Evolutionary conservation across 2,888 invertebrate species (phyloP).

Genomic region (Elgonia sp.): DNA sequence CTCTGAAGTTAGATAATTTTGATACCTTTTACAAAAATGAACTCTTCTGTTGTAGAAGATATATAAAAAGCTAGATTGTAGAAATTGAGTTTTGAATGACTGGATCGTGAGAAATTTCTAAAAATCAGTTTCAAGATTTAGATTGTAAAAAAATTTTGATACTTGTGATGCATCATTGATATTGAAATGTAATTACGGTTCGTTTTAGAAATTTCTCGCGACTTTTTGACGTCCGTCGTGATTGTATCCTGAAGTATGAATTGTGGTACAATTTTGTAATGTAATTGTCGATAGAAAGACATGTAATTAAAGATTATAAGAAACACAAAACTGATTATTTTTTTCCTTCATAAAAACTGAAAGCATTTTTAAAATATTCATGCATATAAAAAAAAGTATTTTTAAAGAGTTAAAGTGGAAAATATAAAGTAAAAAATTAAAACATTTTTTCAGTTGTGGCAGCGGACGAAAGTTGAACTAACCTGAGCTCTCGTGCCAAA

Average conservation of each 20-base stretch:
- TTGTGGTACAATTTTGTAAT: conserved; percentile 82
- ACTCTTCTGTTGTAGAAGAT: conserved; percentile 58
- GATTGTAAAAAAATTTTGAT: conserved; percentile 17
- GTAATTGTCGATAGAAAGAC: conserved; percentile 82
- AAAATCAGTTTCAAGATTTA: background rate
- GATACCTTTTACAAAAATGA: conserved; percentile 61
- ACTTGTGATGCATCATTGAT: conserved; percentile 29
- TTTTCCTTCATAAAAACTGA: too few species aligned
- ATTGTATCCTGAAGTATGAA: conserved; percentile 74
- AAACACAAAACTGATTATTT: conserved; percentile 53
- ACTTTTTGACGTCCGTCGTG: conserved; percentile 65
- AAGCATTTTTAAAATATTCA: too few species aligned
- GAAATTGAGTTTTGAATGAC: conserved; percentile 38
- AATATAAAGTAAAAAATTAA: too few species aligned
- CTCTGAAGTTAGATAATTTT: conserved; percentile 61
- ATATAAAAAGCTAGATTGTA: conserved; percentile 69
- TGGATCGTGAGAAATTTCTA: conserved; percentile 65
- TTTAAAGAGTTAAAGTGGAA: too few species aligned
- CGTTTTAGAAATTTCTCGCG: conserved; percentile 63
- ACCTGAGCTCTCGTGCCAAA: too few species aligned
- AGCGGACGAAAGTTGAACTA: too few species aligned
- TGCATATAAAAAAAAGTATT: too few species aligned
- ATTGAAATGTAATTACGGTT: conserved; percentile 6
- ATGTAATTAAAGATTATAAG: conserved; percentile 81
- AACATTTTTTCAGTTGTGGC: too few species aligned